Conservation (phyloP, 2,888 invertebrate species). For the Agrotis ipsilon region DNA sequence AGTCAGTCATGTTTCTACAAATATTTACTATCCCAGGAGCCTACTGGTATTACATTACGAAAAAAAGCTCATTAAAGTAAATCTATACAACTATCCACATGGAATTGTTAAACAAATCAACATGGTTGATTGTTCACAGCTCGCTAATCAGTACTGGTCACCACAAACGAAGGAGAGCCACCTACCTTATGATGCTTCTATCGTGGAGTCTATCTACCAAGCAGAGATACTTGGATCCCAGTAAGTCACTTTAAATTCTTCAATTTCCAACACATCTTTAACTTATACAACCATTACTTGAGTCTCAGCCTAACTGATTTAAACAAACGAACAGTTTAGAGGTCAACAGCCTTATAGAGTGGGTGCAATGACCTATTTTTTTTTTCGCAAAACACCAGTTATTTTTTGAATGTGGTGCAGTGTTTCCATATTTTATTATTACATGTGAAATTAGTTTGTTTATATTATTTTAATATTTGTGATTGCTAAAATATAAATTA, state of each 20-base stretch:
- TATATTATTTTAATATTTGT: constrained; percentile 4
- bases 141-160: constrained; percentile 98
- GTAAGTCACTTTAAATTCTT: constrained; percentile 86
- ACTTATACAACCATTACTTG: constrained; percentile 58
- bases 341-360: constrained; percentile 86
- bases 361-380: constrained; percentile 84
- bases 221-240: constrained; percentile 96
- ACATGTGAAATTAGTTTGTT: not conserved
- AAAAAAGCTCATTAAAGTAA: constrained; percentile 67
- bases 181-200: constrained; percentile 93
- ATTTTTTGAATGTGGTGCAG: constrained; percentile 46
- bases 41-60: constrained; percentile 80
- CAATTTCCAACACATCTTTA: constrained; percentile 39
- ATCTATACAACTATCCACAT: constrained; percentile 87
- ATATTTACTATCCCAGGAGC: constrained; percentile 69
- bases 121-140: constrained; percentile 91
- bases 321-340: constrained; percentile 80
- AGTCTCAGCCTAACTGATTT: constrained; percentile 84
- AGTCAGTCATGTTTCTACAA: constrained; percentile 60
- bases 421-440: constrained; percentile 54
- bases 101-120: constrained; percentile 83
- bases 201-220: constrained; percentile 97
- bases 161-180: constrained; percentile 95
- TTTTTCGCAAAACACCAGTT: constrained; percentile 76
- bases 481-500: constrained; percentile 2